A percentile compares a stretch with the other conserved stretches of the same genome.
Conservation (phyloP, 2,888 invertebrate genomes). For the Spicauda simplicius region DNA sequence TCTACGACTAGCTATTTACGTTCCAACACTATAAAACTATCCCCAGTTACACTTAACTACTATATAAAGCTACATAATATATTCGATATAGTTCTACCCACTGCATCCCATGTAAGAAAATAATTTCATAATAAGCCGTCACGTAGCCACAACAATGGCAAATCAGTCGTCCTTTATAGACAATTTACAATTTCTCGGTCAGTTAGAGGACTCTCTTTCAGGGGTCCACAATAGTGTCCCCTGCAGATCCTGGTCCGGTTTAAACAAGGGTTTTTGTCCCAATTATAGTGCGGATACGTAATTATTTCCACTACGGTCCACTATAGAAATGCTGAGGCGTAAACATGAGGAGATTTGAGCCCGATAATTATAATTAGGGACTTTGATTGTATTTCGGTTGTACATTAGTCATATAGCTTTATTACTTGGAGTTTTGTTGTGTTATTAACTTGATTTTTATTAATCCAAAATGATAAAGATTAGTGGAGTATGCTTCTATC, state of each 20-base stretch:
- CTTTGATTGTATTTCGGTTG: not conserved
- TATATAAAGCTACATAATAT: too few species aligned
- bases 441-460: not conserved
- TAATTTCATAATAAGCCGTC: constrained; percentile 12
- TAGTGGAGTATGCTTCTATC: too few species aligned
- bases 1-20: too few species aligned
- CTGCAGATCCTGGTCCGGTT: constrained; percentile 68
- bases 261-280: constrained; percentile 80
- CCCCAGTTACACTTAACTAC: too few species aligned
- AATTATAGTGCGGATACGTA: constrained; percentile 70
- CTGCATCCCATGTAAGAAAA: not conserved
- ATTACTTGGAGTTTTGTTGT: not conserved
- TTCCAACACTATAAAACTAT: too few species aligned
- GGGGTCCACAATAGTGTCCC: constrained; percentile 74
- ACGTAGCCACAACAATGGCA: constrained; percentile 44
- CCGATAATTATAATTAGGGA: constrained; percentile 29
- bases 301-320: constrained; percentile 75
- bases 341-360: constrained; percentile 33
- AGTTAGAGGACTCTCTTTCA: constrained; percentile 55
- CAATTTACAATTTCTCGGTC: constrained; percentile 79
- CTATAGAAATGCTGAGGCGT: constrained; percentile 45
- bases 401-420: not conserved
- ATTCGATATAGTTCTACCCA: too few species aligned
- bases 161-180: constrained; percentile 55
- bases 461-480: too few species aligned